Conservation (phyloP, 2,113 vertebrate genomes). For the Macrotis lagotis region DNA sequence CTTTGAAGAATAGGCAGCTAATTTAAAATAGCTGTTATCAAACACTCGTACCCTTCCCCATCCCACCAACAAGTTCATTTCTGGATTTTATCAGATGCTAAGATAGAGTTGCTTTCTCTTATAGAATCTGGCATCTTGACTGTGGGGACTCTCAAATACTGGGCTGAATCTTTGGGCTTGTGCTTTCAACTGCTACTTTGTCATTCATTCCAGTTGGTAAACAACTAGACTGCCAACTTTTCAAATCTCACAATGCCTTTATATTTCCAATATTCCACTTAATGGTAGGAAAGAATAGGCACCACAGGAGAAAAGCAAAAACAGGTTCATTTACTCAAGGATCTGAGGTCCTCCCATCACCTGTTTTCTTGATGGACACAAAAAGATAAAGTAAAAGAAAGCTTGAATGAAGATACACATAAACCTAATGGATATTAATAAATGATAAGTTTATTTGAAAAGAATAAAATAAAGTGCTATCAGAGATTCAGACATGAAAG, state of each 20-base stretch:
- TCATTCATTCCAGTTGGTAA: neutral
- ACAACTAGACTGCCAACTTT: too few relatives aligned
- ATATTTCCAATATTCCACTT: neutral
- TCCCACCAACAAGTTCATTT: too few relatives aligned
- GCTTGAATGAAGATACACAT: neutral
- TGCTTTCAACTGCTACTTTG: neutral
- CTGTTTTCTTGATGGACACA: neutral
- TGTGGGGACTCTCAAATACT: too few relatives aligned
- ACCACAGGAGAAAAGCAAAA: neutral
- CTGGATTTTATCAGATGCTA: too few relatives aligned
- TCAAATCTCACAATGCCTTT: neutral
- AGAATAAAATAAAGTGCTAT: neutral
- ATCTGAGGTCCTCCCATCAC: neutral
- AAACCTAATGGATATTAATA: neutral
- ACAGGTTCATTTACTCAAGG: neutral
- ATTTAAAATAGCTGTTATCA: too few relatives aligned
- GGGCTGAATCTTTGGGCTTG: neutral
- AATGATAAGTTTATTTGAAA: neutral
- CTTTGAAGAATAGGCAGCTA: too few relatives aligned
- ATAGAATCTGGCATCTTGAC: too few relatives aligned
- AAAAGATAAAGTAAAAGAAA: neutral
- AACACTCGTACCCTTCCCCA: too few relatives aligned
- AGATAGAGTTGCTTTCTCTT: too few relatives aligned
- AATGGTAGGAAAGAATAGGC: neutral
- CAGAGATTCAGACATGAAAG: neutral